These are phyloP conservation scores for Latheticus oryzae DNA, from an alignment of 2,888 invertebrate species.

Conservation along the genomic window DNA sequence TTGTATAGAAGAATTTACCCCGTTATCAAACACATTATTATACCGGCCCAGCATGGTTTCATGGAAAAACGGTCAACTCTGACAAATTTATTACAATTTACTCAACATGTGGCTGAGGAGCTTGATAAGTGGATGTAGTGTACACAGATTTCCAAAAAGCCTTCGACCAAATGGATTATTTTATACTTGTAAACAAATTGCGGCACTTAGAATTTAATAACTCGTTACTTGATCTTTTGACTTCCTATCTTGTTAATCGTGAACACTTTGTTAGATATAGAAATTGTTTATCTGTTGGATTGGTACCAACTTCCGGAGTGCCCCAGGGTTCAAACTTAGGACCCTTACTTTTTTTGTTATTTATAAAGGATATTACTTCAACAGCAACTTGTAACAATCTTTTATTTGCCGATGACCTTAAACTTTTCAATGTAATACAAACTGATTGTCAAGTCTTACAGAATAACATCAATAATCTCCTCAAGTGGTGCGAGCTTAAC, in stretches of 20 bases:
- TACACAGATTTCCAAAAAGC: conserved; percentile 18
- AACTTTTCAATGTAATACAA: conserved; percentile 9
- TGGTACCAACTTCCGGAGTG: conserved; percentile 1
- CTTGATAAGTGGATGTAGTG: neutral
- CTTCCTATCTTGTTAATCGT: conserved; percentile 4
- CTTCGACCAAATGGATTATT: conserved; percentile 5
- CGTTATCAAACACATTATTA: conserved; percentile 6
- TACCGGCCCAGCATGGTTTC: conserved; percentile 11
- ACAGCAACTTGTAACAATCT: conserved; percentile 13
- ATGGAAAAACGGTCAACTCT: conserved; percentile 17
- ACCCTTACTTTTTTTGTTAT: conserved; percentile 17
- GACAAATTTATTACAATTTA: conserved; percentile 6
- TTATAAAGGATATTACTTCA: conserved; percentile 11
- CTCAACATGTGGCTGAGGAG: conserved; percentile 1
- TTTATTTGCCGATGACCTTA: conserved; percentile 21
- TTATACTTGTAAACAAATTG: conserved; percentile 12
- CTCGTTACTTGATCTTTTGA: conserved; percentile 3
- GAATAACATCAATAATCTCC: conserved; percentile 6
- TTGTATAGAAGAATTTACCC: conserved; percentile 5
- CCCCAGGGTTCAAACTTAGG: conserved; percentile 10
- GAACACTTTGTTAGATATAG: conserved; percentile 7
- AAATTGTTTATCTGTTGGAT: conserved; percentile 12
- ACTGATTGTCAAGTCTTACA: conserved; percentile 7
- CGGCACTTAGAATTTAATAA: conserved; percentile 10
- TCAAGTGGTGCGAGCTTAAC: neutral